Percentiles rank a stretch among this genome's conserved stretches.
phyloP scores from a whole-genome alignment of 2,113 vertebrate genomes.

The Taxidea taxus region DNA sequence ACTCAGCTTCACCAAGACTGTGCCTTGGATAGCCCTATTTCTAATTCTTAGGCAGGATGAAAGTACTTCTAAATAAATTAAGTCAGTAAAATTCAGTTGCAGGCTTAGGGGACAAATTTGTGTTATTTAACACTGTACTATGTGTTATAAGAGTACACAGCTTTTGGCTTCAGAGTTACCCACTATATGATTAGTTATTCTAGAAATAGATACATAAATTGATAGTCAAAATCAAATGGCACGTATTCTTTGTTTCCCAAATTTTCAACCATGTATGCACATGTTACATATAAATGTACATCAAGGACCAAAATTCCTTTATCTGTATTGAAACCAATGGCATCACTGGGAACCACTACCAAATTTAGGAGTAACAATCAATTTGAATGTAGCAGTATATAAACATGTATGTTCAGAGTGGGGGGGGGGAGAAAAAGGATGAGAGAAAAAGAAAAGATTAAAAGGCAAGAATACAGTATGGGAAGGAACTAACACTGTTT shows the following conservation, averaged over 20 bases:
- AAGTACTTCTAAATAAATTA: slow-evolving; percentile 24
- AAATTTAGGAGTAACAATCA: slow-evolving; percentile 23
- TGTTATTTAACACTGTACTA: not conserved
- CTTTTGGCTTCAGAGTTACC: not conserved
- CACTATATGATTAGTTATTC: not conserved
- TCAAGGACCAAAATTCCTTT: not conserved
- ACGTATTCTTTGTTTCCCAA: not conserved
- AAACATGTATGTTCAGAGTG: not conserved
- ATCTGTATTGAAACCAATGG: not conserved
- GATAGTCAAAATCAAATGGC: not conserved
- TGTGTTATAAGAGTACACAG: not conserved
- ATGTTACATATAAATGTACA: not conserved
- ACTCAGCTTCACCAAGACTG: not conserved
- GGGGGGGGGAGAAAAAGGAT: not conserved
- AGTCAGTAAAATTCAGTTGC: not conserved
- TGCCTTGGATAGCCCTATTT: not conserved
- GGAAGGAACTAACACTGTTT: not conserved
- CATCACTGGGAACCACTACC: not conserved
- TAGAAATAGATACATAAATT: not conserved
- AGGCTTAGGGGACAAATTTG: not conserved
- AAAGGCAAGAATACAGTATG: not conserved
- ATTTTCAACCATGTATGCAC: not conserved
- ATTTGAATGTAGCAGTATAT: not conserved
- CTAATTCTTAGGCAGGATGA: not conserved
- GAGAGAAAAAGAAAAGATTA: not conserved